Evolutionary conservation across 1,140 invertebrate genomes (phyloP), one percentile per base, ranked within the genome.

Genomic region (Micrasema longulum): DNA sequence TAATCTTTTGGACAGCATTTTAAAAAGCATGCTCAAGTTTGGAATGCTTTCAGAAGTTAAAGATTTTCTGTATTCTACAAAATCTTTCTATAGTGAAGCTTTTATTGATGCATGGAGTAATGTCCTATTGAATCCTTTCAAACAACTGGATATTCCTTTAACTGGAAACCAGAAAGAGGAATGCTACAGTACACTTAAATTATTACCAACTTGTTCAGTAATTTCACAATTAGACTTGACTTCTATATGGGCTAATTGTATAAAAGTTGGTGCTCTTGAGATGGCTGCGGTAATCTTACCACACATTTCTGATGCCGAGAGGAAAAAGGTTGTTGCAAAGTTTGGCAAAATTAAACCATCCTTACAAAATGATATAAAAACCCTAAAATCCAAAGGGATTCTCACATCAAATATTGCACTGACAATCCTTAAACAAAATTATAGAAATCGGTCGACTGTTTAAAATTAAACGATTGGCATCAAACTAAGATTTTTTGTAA

Each of bases 171-270:
- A 85, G 72, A 83, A 79, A 72, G 68, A 65, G 4, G 81, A 84
- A 71, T 85, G 84, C 71, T 72, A 83, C 45, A 81, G 82, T 47
- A 78, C 79, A 63, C 77, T 85, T 65, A 85, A 84, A 79, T 77
- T 85, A 62, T 77, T 85, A 69, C 82, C 83, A 1, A 65, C 81
- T 18, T 85, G 83, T 75, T 81, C 83, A 36, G 76, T 82, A 9
- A 78, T 83, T 57, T 81, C 80, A 75, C 81, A 83, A 71, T 79
- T 82, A 52, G 84, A 85, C 75, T 77, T 85, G 69, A 75, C 79
- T 63, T 80, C 81, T 71, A 82, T 85, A 69, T 85, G 83, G 82
- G 81, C 81, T 75, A 80, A 83, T 76, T 84, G 81, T 76, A 72
- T 85, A 2, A 80, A 81, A 63, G 82, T 79, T 67, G 82, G 83